Conservation (phyloP, 2,888 invertebrate species). For the Agonum fuliginosum region DNA sequence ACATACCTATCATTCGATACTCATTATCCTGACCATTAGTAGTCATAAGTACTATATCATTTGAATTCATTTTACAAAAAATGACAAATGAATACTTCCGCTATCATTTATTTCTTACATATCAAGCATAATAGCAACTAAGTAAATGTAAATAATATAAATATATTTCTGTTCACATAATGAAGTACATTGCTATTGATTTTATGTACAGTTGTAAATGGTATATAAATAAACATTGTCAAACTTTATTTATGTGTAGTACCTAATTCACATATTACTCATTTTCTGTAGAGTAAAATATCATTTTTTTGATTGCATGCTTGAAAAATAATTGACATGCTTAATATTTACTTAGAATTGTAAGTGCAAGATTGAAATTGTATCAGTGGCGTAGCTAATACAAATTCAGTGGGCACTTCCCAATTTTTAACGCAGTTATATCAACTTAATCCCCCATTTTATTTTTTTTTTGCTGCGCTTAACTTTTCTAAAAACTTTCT, state of each 20-base stretch:
- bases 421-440: too few relatives aligned
- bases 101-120: conserved; percentile 26
- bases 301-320: conserved; percentile 29
- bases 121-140: conserved; percentile 15
- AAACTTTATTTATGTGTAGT: conserved; percentile 24
- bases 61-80: neutral
- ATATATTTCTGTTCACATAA: conserved; percentile 17
- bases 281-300: conserved; percentile 17
- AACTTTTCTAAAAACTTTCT: too few relatives aligned
- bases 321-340: neutral
- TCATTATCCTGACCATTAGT: too few relatives aligned
- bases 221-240: conserved; percentile 21
- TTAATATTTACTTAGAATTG: neutral
- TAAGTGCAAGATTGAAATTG: neutral
- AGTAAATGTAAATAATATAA: conserved; percentile 39
- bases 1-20: neutral
- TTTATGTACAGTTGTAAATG: conserved; percentile 33
- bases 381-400: neutral
- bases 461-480: too few relatives aligned
- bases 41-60: too few relatives aligned
- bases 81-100: conserved; percentile 11
- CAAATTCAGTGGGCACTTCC: too few relatives aligned
- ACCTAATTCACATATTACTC: neutral
- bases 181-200: conserved; percentile 10
- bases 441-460: too few relatives aligned